These are phyloP conservation scores for Ichneumoninae sp. DNA, from an alignment of 2,888 invertebrate species.

Conservation along the genomic window DNA sequence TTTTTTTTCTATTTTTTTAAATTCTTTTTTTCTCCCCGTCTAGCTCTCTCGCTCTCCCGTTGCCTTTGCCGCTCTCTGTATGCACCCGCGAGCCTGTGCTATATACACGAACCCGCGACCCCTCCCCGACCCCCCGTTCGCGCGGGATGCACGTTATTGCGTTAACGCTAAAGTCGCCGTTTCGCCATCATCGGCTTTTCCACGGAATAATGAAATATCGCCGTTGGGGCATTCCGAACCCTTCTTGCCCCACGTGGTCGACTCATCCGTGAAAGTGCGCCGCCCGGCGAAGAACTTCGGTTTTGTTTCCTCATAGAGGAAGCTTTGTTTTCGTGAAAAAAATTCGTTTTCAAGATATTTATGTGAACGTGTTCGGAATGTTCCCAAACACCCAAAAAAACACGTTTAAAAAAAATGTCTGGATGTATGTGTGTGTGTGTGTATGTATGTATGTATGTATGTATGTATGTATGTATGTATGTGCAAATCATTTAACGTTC, in stretches of 20 bases:
- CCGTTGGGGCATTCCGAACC: slow-evolving; percentile 44
- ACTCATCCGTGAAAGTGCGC: slow-evolving; percentile 44
- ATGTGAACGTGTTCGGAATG: too few species aligned
- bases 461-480: too few species aligned
- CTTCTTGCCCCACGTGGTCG: slow-evolving; percentile 39
- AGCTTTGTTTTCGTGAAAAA: too few species aligned
- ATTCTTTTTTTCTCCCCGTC: slow-evolving; percentile 25
- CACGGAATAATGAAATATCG: slow-evolving; percentile 71
- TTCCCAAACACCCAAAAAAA: too few species aligned
- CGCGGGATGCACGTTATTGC: slow-evolving; percentile 67
- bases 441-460: too few species aligned
- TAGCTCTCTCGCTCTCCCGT: slow-evolving; percentile 39
- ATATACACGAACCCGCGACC: slow-evolving; percentile 24
- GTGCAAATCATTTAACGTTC: too few species aligned
- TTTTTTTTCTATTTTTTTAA: neutral
- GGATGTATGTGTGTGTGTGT: too few species aligned
- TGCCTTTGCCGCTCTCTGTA: slow-evolving; percentile 16
- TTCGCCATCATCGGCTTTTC: slow-evolving; percentile 69
- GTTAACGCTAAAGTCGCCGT: slow-evolving; percentile 66
- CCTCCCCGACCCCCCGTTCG: slow-evolving; percentile 8
- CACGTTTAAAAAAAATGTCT: too few species aligned
- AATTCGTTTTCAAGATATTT: too few species aligned
- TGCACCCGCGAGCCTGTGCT: slow-evolving; percentile 31
- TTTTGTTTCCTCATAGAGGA: neutral
- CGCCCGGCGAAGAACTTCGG: slow-evolving; percentile 27